These are phyloP conservation scores for Steinernema khuongi DNA, from an alignment of 1,140 invertebrate genomes.

Conservation along the genomic window DNA sequence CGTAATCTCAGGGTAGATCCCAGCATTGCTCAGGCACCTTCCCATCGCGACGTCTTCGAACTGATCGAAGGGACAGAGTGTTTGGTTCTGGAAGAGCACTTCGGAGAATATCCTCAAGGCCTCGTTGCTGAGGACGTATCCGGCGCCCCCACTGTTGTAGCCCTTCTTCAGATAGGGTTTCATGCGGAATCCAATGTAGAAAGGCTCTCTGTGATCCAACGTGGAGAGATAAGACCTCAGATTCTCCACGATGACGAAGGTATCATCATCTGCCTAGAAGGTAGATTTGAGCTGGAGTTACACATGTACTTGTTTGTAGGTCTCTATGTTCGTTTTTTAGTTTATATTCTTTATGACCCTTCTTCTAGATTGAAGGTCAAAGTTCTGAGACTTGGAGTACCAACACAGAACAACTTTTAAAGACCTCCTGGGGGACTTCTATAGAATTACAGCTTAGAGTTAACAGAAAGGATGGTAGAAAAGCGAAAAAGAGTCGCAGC, in stretches of 20 bases:
- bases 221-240: constrained; percentile 31
- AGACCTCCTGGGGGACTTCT: no score
- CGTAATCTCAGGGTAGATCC: not conserved
- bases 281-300: not conserved
- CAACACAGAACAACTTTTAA: no score
- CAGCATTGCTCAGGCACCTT: constrained; percentile 14
- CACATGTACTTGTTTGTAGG: not conserved
- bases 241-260: constrained; percentile 53
- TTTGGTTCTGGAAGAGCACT: constrained; percentile 64
- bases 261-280: constrained; percentile 54
- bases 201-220: constrained; percentile 49
- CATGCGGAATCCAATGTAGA: constrained; percentile 52
- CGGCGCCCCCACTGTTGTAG: constrained; percentile 82
- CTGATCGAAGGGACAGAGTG: constrained; percentile 66
- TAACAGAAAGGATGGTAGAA: no score
- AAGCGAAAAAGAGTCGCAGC: no score
- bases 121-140: constrained; percentile 58
- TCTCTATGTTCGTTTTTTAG: not conserved
- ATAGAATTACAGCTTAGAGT: no score
- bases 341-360: not conserved
- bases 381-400: no score
- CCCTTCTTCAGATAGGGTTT: constrained; percentile 62
- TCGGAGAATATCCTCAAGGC: constrained; percentile 46
- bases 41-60: constrained; percentile 87
- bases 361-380: no score